These are phyloP conservation scores for Arenicola marina DNA, from an alignment of 2,888 invertebrate species.

Conservation along the genomic window DNA sequence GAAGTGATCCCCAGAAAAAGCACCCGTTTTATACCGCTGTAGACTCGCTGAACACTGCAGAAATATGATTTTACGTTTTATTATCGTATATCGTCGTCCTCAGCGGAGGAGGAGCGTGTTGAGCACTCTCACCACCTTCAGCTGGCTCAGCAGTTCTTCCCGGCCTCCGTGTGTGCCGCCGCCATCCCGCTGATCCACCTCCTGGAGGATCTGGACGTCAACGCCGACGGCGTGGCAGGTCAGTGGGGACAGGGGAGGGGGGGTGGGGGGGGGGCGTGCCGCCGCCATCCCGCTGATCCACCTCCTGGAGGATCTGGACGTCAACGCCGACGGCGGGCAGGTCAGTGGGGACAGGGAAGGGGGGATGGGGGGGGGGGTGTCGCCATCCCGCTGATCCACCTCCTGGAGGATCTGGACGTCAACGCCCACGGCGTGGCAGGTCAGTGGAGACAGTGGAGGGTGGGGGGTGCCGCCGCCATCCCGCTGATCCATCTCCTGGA, in stretches of 20 bases:
- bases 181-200: slow-evolving; percentile 93
- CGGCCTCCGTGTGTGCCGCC: slow-evolving; percentile 93
- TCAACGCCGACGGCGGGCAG: slow-evolving; percentile 92
- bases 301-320: slow-evolving; percentile 93
- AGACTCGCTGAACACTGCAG: too few relatives aligned
- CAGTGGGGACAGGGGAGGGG: too few relatives aligned
- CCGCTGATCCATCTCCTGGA: slow-evolving; percentile 92
- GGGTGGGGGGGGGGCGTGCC: too few relatives aligned
- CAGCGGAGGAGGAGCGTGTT: slow-evolving; percentile 55
- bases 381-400: slow-evolving; percentile 91
- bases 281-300: slow-evolving; percentile 94
- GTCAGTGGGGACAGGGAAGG: too few relatives aligned
- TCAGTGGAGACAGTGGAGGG: too few relatives aligned
- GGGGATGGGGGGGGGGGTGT: too few relatives aligned
- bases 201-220: slow-evolving; percentile 94
- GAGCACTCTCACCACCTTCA: slow-evolving; percentile 64
- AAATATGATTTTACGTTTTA: too few relatives aligned
- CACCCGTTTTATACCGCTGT: too few relatives aligned
- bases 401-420: slow-evolving; percentile 95
- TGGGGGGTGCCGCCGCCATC: too few relatives aligned
- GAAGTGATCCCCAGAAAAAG: too few relatives aligned
- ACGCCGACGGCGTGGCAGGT: slow-evolving; percentile 79
- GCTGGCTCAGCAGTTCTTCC: slow-evolving; percentile 92
- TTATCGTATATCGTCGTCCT: not conserved
- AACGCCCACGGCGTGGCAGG: slow-evolving; percentile 81